These are phyloP conservation scores for Telenomus remus DNA, from an alignment of 1,140 invertebrate species.

Conservation along the genomic window DNA sequence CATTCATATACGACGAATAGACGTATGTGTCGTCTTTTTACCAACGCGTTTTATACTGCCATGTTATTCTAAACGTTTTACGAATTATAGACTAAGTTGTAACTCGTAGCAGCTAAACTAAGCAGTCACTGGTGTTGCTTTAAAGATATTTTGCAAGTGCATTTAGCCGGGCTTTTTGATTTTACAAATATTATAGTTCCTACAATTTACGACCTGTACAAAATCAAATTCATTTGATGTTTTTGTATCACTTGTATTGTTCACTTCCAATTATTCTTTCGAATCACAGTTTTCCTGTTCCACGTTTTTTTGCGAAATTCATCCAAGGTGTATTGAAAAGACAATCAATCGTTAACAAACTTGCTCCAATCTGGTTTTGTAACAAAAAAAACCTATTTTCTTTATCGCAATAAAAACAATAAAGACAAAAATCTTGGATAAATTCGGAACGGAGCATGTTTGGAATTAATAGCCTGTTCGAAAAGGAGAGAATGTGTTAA, in stretches of 20 bases:
- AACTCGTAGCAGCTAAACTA: constrained; percentile 32
- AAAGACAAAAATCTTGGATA: background rate
- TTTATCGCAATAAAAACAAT: background rate
- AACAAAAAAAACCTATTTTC: constrained; percentile 6
- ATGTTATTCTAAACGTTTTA: constrained; percentile 6
- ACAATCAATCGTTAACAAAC: constrained; percentile 32
- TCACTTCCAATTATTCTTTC: background rate
- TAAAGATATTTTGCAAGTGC: constrained; percentile 21
- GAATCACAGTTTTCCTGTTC: no score
- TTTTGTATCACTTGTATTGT: background rate
- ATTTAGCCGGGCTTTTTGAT: constrained; percentile 32
- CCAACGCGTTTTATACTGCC: constrained; percentile 5
- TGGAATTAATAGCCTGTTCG: constrained; percentile 10
- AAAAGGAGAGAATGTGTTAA: constrained; percentile 19
- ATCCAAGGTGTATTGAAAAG: constrained; percentile 29
- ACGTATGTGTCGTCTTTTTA: background rate
- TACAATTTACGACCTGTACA: constrained; percentile 18
- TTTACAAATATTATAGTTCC: constrained; percentile 27
- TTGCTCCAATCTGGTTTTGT: constrained; percentile 5
- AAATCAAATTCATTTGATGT: background rate
- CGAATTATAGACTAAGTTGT: constrained; percentile 21
- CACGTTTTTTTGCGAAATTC: no score
- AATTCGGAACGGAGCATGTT: constrained; percentile 1
- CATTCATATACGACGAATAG: background rate
- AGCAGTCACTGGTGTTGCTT: constrained; percentile 14